Conservation (phyloP, 2,797 vertebrate genomes). For the Sebastes wilsoni region DNA sequence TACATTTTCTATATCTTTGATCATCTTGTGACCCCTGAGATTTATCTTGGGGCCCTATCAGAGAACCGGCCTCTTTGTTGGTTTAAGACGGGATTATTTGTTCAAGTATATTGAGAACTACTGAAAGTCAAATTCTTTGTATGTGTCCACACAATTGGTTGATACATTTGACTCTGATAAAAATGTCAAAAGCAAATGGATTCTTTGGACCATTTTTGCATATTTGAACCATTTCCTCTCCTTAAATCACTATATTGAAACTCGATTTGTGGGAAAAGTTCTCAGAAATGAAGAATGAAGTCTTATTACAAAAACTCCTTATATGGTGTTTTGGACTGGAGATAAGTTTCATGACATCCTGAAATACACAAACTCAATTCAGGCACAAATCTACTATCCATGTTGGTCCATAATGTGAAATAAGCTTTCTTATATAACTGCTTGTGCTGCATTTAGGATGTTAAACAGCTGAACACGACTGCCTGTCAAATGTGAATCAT, state of each 20-base stretch:
- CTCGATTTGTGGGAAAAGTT: background rate
- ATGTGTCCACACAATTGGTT: background rate
- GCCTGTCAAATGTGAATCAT: conserved; percentile 5
- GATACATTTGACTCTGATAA: background rate
- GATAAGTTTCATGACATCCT: background rate
- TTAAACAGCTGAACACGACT: conserved; percentile 28
- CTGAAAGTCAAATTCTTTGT: background rate
- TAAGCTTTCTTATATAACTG: conserved; percentile 5
- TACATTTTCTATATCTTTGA: too few relatives aligned
- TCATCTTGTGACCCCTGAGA: too few relatives aligned
- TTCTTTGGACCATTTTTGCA: background rate
- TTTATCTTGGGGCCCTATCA: background rate
- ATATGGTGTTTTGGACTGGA: background rate
- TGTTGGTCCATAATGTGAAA: background rate
- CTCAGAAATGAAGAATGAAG: background rate
- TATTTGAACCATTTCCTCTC: background rate
- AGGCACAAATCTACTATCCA: background rate
- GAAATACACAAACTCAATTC: background rate
- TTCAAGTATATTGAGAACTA: background rate
- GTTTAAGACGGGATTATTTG: background rate
- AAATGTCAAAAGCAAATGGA: background rate
- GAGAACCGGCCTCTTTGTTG: background rate
- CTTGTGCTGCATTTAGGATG: conserved; percentile 38
- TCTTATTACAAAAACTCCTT: background rate
- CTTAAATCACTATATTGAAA: background rate